Base-by-base conservation (phyloP, 1,140 invertebrate species). In the Calosoma granatense region DNA sequence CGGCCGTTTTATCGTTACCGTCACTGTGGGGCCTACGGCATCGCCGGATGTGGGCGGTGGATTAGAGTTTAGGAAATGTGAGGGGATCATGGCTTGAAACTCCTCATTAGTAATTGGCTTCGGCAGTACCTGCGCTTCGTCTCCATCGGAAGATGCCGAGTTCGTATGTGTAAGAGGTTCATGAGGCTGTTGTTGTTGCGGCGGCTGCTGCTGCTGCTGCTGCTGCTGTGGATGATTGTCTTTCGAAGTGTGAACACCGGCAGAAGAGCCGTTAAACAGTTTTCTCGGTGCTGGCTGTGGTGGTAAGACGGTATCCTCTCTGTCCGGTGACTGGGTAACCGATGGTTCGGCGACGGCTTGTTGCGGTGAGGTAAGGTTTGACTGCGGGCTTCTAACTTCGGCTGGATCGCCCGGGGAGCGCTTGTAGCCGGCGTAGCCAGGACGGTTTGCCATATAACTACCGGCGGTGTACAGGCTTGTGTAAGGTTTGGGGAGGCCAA, bases 41-140 rank as follows among this genome's bases (percentile, higher is more conserved):
- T 70, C 70, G 65, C 73, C 70, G 77, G 74, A 76, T 69, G 72
- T 74, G 76, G 80, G 64, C 74, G 79, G 67, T 77, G 76, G 59
- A 26, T 55, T 56, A 64, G 62, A 64, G 57, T 70, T 78, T 60
- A 89, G 82, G 81, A 92, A 92, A 76, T 90, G 88, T 69, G 87
- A 83, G 64, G 90, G 90, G 66, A 93, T 92, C 88, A 94, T 89
- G 72, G 89, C 88, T 83, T 91, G 87, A 81, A 92, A 92, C 75
- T 92, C 88, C 78, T 91, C 88, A 78, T 86, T 92, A 74, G 88
- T 92, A 76, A 91, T 85, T 67, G 88, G 87, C 74, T 86, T 83
- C 72, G 85, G 78, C 72, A 85, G 82, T 72, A 71, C 71, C 71
- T 72, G 71, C 63, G 64, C 63, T 64, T 72, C 71, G 54, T 71